Percentiles rank a stretch among this genome's conserved stretches.
phyloP scores from a whole-genome alignment of 2,113 vertebrate species.

The Pachycephala philippinensis region DNA sequence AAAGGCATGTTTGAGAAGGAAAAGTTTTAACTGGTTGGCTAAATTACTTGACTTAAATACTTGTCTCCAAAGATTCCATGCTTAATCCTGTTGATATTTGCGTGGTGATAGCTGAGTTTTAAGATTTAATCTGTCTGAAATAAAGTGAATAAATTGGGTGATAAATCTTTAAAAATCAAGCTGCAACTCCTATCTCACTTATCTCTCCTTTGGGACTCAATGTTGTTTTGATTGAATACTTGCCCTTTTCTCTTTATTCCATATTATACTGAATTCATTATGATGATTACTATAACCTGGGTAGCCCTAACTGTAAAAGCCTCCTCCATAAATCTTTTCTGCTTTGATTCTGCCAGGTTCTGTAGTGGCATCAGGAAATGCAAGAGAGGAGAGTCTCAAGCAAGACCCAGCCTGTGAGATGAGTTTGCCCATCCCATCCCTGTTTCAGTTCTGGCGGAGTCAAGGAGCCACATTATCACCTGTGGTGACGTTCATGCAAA shows the following conservation, averaged over 20 bases:
- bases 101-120: background rate
- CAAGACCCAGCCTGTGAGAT: background rate
- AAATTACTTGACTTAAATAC: background rate
- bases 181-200: background rate
- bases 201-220: background rate
- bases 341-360: background rate
- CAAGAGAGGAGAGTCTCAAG: background rate
- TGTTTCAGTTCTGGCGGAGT: background rate
- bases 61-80: background rate
- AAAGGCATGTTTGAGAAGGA: background rate
- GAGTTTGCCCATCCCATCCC: background rate
- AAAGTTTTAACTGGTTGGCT: background rate
- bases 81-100: slow-evolving; percentile 18
- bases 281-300: background rate
- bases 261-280: background rate
- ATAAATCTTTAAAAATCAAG: background rate
- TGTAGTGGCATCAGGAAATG: background rate
- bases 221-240: background rate
- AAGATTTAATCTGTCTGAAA: background rate
- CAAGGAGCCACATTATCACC: background rate
- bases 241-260: background rate
- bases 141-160: background rate
- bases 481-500: rapidly evolving
- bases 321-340: background rate
- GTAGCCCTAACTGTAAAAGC: background rate